These are phyloP conservation scores for Fulmarus glacialis DNA, from an alignment of 2,113 vertebrate genomes.

Conservation along the genomic window DNA sequence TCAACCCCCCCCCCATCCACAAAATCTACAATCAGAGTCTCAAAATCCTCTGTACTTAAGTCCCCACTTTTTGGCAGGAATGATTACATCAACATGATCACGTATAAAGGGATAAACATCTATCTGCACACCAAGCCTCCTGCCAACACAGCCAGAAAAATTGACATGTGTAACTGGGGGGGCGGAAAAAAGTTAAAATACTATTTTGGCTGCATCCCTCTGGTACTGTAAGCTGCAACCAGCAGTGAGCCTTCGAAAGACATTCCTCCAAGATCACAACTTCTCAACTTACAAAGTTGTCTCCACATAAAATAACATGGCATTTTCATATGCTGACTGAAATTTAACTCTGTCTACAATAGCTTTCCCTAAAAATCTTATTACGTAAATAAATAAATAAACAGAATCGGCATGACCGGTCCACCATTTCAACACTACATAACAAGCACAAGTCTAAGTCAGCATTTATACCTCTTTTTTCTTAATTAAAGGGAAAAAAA, in stretches of 20 bases:
- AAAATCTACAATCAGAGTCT: neutral
- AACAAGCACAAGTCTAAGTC: neutral
- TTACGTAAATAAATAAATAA: neutral
- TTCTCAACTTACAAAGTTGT: constrained; percentile 20
- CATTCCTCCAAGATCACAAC: constrained; percentile 1
- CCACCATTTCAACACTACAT: neutral
- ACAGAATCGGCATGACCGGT: neutral
- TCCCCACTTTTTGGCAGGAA: neutral
- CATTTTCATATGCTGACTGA: neutral
- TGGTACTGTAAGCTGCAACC: neutral
- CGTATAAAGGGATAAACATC: neutral
- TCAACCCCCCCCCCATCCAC: rapidly evolving
- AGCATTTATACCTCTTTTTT: neutral
- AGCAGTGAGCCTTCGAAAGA: neutral
- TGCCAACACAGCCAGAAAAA: neutral
- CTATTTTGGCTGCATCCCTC: neutral
- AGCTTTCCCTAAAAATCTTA: neutral
- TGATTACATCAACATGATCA: neutral
- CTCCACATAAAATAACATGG: neutral
- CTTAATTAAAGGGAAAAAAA: rapidly evolving
- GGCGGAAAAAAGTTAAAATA: neutral
- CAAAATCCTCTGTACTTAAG: neutral
- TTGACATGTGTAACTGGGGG: neutral
- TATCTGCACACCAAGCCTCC: neutral
- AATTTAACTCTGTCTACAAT: neutral